A percentile compares a stretch with the other conserved stretches of the same genome.
phyloP scores from a whole-genome alignment of 2,113 vertebrate genomes.

The Penelope pileata region DNA sequence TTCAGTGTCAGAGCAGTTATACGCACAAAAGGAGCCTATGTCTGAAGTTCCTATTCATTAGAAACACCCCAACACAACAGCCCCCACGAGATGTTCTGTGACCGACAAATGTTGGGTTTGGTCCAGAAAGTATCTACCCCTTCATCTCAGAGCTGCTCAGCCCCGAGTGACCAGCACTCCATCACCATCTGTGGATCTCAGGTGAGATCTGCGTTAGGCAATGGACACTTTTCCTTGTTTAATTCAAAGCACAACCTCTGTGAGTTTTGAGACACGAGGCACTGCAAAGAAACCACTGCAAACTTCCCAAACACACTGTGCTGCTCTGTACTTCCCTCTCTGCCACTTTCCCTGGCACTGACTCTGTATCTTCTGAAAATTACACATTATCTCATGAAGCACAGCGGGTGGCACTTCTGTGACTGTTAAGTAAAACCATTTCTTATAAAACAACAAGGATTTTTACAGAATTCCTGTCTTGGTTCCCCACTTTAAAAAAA shows the following conservation, averaged over 20 bases:
- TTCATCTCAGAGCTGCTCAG: neutral
- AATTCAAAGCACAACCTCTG: neutral
- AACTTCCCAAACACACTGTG: neutral
- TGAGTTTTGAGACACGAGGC: neutral
- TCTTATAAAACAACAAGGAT: slow-evolving; percentile 8
- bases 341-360: neutral
- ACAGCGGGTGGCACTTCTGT: neutral
- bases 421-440: slow-evolving; percentile 2
- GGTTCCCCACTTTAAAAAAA: neutral
- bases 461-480: neutral
- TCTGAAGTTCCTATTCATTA: neutral
- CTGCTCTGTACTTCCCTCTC: neutral
- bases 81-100: neutral
- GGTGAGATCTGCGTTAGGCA: neutral
- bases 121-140: neutral
- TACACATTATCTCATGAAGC: slow-evolving; percentile 3
- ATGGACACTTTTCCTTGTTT: neutral
- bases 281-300: neutral
- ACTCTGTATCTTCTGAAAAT: slow-evolving; percentile 19
- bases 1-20: neutral
- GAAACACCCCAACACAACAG: neutral
- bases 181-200: neutral
- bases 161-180: neutral
- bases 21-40: neutral
- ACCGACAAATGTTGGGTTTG: neutral